A percentile compares a stretch with the other conserved stretches of the same genome.
Conservation (phyloP, 2,113 vertebrate species). For the Dendrocopos noguchii region DNA sequence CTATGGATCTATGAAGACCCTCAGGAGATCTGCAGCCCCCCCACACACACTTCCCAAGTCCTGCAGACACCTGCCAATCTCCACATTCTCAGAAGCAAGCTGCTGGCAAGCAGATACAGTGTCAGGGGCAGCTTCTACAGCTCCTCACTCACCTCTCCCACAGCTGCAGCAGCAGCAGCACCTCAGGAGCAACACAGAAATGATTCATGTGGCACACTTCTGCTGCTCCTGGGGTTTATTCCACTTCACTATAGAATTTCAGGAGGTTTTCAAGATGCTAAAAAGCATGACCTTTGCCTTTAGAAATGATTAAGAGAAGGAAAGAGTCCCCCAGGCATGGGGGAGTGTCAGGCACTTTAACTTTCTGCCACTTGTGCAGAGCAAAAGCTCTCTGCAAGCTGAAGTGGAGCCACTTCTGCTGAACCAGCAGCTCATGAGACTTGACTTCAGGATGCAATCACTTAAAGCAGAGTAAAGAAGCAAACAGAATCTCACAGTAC, state of each 20-base stretch:
- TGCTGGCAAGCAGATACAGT: neutral
- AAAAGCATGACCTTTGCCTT: neutral
- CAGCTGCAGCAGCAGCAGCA: fast-evolving
- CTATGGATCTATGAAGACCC: neutral
- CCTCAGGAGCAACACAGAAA: neutral
- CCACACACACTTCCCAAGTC: neutral
- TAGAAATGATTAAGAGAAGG: neutral
- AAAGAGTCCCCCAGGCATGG: fast-evolving
- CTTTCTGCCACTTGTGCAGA: neutral
- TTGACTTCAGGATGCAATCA: neutral
- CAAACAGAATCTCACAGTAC: neutral
- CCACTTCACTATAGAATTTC: neutral
- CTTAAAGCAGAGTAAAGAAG: neutral
- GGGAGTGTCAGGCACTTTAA: neutral
- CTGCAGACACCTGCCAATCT: neutral
- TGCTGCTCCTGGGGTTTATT: neutral
- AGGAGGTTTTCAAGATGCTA: neutral
- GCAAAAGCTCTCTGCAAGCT: neutral
- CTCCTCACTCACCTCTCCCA: neutral
- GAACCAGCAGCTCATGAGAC: neutral
- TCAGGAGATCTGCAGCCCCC: neutral
- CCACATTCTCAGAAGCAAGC: neutral
- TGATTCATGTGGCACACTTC: neutral
- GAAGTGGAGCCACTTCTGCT: neutral
- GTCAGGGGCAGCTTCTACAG: neutral